These are phyloP conservation scores for Rallus limicola DNA, from an alignment of 2,113 vertebrate species.

Conservation along the genomic window DNA sequence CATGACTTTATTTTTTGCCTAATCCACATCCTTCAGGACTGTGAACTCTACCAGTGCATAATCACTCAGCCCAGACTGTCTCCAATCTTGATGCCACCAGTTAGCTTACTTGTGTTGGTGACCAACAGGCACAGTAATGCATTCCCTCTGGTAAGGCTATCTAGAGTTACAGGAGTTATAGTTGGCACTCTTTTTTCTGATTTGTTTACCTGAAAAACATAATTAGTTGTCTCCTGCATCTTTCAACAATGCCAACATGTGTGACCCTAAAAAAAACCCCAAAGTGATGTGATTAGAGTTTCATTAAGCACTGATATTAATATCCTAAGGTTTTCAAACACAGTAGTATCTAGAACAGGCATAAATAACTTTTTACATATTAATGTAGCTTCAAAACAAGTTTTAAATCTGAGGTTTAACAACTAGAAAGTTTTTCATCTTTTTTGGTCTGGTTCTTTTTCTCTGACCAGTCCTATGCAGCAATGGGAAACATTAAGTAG, in stretches of 20 bases:
- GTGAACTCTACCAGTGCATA: not conserved
- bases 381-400: not conserved
- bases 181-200: not conserved
- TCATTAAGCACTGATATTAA: not conserved
- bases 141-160: not conserved
- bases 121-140: not conserved
- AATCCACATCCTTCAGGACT: not conserved
- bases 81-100: not conserved
- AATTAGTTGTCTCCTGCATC: not conserved
- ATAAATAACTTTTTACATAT: not conserved
- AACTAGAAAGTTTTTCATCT: not conserved
- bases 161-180: not conserved
- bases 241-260: not conserved
- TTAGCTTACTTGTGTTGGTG: not conserved
- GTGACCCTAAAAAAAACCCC: not conserved
- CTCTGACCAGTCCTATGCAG: not conserved
- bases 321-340: not conserved
- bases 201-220: not conserved
- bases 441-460: not conserved
- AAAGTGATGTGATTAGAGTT: fast-evolving
- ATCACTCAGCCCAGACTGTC: not conserved
- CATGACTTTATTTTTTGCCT: not conserved
- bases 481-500: not conserved
- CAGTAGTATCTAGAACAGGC: not conserved
- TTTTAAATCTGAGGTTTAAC: not conserved